Evolutionary conservation across 2,888 invertebrate genomes (phyloP).

Genomic region (Pristionchus maxplancki): DNA sequence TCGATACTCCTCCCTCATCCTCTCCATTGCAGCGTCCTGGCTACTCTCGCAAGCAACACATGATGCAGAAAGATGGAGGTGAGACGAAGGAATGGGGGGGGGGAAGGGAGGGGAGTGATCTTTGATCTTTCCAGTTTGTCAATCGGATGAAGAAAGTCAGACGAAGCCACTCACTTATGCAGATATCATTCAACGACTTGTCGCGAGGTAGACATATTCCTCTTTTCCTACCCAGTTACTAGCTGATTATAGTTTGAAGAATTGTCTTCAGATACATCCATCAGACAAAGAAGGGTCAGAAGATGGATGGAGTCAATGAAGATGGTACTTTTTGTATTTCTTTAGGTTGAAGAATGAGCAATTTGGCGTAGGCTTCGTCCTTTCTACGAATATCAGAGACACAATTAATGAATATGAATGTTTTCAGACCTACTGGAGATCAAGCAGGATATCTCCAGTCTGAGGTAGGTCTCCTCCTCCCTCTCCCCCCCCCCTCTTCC

Average conservation of each 20-base stretch:
- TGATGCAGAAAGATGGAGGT: slow-evolving; percentile 59
- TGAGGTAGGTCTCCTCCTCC: slow-evolving; percentile 77
- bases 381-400: no score
- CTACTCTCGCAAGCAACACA: slow-evolving; percentile 70
- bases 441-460: slow-evolving; percentile 82
- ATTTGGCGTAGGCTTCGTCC: no score
- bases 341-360: no score
- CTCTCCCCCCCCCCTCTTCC: background rate
- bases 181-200: slow-evolving; percentile 81
- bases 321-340: slow-evolving; percentile 70
- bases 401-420: no score
- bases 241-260: background rate
- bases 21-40: slow-evolving; percentile 69
- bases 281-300: slow-evolving; percentile 80
- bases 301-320: slow-evolving; percentile 82
- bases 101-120: background rate
- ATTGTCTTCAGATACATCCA: slow-evolving; percentile 60
- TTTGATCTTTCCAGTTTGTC: slow-evolving; percentile 51
- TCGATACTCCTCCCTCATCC: background rate
- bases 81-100: background rate
- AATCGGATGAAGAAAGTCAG: slow-evolving; percentile 53
- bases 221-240: background rate
- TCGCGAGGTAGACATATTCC: slow-evolving; percentile 77
- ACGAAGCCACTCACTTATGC: slow-evolving; percentile 72
- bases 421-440: slow-evolving; percentile 80